phyloP scores from a whole-genome alignment of 2,113 vertebrate species.

The Machaerirhynchus nigripectus region DNA sequence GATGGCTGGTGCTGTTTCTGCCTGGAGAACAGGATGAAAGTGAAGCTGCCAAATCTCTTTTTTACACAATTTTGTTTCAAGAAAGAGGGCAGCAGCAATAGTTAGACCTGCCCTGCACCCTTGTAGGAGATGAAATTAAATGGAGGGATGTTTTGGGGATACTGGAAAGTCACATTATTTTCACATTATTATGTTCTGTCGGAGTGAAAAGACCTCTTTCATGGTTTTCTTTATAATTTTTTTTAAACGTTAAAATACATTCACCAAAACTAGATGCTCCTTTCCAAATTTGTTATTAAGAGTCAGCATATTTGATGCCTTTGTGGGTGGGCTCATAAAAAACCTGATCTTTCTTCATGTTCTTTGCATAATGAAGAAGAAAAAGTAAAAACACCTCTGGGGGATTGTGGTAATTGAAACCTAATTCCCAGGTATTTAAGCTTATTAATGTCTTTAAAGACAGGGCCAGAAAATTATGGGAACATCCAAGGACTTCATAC shows the following conservation, averaged over 20 bases:
- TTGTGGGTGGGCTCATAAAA: slow-evolving; percentile 54
- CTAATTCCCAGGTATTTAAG: slow-evolving; percentile 38
- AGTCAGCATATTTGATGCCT: slow-evolving; percentile 15
- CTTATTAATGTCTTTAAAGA: slow-evolving; percentile 19
- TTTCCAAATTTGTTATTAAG: neutral
- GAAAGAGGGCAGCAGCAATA: neutral
- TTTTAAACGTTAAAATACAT: neutral
- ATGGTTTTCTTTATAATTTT: neutral
- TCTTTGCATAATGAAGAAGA: slow-evolving; percentile 43
- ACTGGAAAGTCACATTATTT: rapidly evolving
- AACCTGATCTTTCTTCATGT: neutral
- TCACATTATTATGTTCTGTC: neutral
- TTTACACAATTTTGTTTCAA: neutral
- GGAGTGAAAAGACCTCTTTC: neutral
- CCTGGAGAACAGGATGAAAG: neutral
- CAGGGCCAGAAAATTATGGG: neutral
- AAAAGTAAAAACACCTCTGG: slow-evolving; percentile 30
- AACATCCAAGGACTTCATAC: neutral
- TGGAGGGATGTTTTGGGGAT: neutral
- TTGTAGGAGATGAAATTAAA: neutral
- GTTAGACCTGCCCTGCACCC: neutral
- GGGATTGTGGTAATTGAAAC: neutral
- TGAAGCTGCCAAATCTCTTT: neutral
- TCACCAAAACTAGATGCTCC: neutral
- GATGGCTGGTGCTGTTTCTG: neutral